phyloP scores from a whole-genome alignment of 2,888 invertebrate genomes.

The Dastarcus helophoroides region DNA sequence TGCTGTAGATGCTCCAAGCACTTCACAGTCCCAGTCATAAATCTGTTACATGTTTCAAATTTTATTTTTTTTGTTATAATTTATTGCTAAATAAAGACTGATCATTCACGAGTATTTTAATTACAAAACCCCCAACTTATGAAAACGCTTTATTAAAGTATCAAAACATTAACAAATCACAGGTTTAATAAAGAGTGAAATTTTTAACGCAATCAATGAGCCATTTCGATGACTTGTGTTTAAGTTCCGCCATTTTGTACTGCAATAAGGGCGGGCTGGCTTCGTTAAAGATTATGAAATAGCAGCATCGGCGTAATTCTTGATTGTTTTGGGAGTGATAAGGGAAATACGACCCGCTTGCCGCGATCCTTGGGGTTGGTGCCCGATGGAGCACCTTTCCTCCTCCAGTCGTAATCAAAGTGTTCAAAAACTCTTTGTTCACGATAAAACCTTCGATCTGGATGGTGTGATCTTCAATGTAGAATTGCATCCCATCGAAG shows the following conservation, averaged over 20 bases:
- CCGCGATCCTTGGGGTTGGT: conserved; percentile 21
- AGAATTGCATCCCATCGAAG: conserved; percentile 28
- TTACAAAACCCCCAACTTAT: too few species aligned
- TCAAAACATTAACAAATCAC: too few species aligned
- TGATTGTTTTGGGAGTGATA: conserved; percentile 12
- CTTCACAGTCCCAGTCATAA: too few species aligned
- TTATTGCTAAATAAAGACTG: too few species aligned
- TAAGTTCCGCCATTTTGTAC: conserved; percentile 25
- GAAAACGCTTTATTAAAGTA: too few species aligned
- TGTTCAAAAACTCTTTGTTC: conserved; percentile 18
- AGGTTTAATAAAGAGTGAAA: too few species aligned
- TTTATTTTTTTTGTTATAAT: too few species aligned
- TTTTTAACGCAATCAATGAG: conserved; percentile 26
- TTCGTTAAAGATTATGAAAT: conserved; percentile 27
- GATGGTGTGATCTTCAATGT: conserved; percentile 16
- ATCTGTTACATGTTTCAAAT: too few species aligned
- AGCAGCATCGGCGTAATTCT: conserved; percentile 16
- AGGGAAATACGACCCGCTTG: conserved; percentile 12
- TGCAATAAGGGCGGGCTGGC: conserved; percentile 18
- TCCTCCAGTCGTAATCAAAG: conserved; percentile 22
- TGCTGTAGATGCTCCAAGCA: too few species aligned
- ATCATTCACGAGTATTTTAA: too few species aligned
- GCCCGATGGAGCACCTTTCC: conserved; percentile 23
- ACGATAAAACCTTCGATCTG: conserved; percentile 18
- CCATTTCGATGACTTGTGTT: conserved; percentile 26